Conservation (phyloP, 2,113 vertebrate genomes). For the Agelaius phoeniceus region DNA sequence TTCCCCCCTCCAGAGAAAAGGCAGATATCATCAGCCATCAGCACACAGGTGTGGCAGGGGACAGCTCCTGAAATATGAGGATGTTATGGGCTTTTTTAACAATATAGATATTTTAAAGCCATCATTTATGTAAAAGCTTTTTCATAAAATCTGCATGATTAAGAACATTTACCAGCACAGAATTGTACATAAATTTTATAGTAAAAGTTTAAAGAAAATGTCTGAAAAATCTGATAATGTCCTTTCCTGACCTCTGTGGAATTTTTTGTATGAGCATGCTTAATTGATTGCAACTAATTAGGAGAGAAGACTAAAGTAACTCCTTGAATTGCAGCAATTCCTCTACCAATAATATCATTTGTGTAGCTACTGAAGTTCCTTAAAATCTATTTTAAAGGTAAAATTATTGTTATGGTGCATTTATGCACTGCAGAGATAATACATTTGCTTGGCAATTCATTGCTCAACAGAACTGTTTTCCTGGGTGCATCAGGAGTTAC, state of each 20-base stretch:
- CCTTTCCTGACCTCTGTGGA: background rate
- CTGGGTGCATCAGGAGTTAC: background rate
- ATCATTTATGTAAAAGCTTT: background rate
- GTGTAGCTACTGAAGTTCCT: background rate
- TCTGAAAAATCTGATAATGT: background rate
- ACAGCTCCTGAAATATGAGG: background rate
- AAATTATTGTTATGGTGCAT: background rate
- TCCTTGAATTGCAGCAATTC: background rate
- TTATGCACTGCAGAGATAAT: background rate
- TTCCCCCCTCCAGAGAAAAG: background rate
- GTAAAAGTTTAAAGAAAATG: background rate
- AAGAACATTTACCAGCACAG: background rate
- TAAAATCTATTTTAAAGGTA: background rate
- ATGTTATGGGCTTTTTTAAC: rapidly evolving
- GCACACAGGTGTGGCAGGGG: background rate
- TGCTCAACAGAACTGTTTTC: background rate
- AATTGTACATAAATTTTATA: background rate
- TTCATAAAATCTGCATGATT: background rate
- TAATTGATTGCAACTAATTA: background rate
- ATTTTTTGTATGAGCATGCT: background rate
- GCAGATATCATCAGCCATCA: background rate
- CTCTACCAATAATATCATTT: background rate
- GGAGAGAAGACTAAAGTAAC: background rate
- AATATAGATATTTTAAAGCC: background rate
- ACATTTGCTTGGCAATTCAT: background rate